Evolutionary conservation across 2,113 vertebrate genomes (phyloP), one percentile per base, ranked within the genome.

Genomic region (Pan paniscus): DNA sequence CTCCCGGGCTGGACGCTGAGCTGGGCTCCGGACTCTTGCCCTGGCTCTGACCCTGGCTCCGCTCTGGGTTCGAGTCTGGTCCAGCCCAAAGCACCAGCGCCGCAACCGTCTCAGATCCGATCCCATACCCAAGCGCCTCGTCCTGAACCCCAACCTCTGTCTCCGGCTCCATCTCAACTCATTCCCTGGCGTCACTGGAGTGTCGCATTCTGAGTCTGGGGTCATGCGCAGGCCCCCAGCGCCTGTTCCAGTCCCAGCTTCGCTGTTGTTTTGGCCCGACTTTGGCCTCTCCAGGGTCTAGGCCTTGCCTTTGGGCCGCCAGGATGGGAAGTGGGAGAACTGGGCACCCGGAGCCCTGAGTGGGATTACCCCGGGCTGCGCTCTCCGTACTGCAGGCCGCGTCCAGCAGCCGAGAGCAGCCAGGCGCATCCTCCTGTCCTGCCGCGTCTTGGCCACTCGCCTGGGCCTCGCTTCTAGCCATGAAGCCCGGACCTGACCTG

Each of bases 311-410:
- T 40, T 46, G 72, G 73, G 92, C 13, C 3, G 0, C 43, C 0
- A 0, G 64, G 48, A 32, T 4, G 2, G 2, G 13, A 64, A 72
- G 11, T 13, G 35, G 38, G 23, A 11, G 72, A 88, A 8, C 12
- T 6, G 4, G 35, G 25, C 18, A 18, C 38, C 32, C 35, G 0
- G 57, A 12, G 52, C 7, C 18, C 18, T 0, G 18, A 3, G 70
- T 55, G 25, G 89, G 12, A 12, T 61, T 22, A 18, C 40, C 13
- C 11, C 0, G 35, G 30, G 50, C 57, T 9, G 43, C 6, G 43
- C 84, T 76, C 40, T 67, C 35, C 2, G 1, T 3, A 5, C 43
- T 4, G 1, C 80, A 1, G 57, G n/a, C 70, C 0, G 3, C 0
- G 16, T 35, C 52, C 10, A 0, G 32, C 48, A 12, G 48, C 81